Percentiles rank a stretch among this genome's conserved stretches.
Evolutionary conservation across 2,888 invertebrate genomes (phyloP).

Genomic region (Drosophila nr. perissopoda): DNA sequence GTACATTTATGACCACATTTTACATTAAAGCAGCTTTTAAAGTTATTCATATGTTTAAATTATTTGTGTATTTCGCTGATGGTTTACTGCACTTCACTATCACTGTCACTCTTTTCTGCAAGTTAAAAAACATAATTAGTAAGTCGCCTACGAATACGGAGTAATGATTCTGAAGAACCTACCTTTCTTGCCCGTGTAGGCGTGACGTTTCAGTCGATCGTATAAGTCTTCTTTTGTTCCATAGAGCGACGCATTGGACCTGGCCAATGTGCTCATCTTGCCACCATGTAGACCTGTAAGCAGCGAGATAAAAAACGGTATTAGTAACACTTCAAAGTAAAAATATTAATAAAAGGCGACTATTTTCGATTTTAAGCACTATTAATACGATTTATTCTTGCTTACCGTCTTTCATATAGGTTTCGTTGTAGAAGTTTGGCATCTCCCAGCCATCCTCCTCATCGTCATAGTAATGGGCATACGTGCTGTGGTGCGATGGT

Average conservation of each 20-base stretch:
- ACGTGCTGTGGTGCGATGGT: slow-evolving; percentile 97
- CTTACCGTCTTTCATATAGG: slow-evolving; percentile 95
- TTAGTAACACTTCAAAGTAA: neutral
- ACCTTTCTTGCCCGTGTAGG: slow-evolving; percentile 98
- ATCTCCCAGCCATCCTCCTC: slow-evolving; percentile 99
- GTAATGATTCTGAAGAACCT: slow-evolving; percentile 67
- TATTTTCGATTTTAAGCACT: neutral
- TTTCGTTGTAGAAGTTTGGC: slow-evolving; percentile 98
- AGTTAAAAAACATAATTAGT: slow-evolving; percentile 16
- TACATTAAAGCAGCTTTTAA: slow-evolving; percentile 74
- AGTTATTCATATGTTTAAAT: slow-evolving; percentile 42
- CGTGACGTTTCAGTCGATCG: slow-evolving; percentile 97
- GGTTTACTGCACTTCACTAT: slow-evolving; percentile 95
- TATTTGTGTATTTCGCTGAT: slow-evolving; percentile 45
- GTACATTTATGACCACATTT: slow-evolving; percentile 76
- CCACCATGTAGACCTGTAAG: slow-evolving; percentile 90
- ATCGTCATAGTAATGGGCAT: slow-evolving; percentile 97
- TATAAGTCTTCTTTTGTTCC: slow-evolving; percentile 98
- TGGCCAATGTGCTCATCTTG: slow-evolving; percentile 96
- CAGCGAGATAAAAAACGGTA: neutral
- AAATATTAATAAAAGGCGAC: no score
- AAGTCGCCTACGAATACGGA: neutral
- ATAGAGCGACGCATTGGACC: slow-evolving; percentile 97
- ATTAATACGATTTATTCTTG: neutral
- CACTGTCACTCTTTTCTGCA: slow-evolving; percentile 97